Conservation (phyloP, 2,888 invertebrate species). For the Horisme vitalbata region DNA sequence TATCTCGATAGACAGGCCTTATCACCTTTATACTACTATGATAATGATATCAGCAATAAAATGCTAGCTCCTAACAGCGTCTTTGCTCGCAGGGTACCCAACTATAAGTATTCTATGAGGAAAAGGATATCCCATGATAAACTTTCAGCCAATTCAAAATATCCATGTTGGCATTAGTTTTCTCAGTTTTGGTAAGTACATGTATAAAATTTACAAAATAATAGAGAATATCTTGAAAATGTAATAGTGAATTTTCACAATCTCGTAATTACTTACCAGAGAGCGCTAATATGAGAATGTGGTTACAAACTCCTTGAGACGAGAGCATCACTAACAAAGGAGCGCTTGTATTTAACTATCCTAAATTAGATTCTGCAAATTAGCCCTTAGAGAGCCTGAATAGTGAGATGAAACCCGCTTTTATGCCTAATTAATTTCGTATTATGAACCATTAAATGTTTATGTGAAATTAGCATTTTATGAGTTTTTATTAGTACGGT, state of each 20-base stretch:
- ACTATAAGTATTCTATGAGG: too few relatives aligned
- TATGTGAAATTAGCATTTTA: constrained; percentile 15
- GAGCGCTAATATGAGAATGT: neutral
- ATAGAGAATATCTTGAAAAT: neutral
- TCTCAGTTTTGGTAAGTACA: too few relatives aligned
- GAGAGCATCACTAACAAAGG: constrained; percentile 1
- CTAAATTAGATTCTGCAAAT: neutral
- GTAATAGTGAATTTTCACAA: neutral
- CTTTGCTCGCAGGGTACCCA: too few relatives aligned
- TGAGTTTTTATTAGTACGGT: constrained; percentile 3
- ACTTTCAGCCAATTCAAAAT: too few relatives aligned
- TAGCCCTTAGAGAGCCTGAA: neutral
- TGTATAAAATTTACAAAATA: neutral
- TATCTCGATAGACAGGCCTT: too few relatives aligned
- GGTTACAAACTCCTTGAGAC: constrained; percentile 7
- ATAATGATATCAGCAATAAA: too few relatives aligned
- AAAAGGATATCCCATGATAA: too few relatives aligned
- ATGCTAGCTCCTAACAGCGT: too few relatives aligned
- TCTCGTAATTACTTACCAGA: constrained; percentile 8
- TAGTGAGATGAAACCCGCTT: neutral
- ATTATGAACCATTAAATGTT: constrained; percentile 10
- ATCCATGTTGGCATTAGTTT: too few relatives aligned
- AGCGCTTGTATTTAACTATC: neutral
- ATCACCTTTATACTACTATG: too few relatives aligned
- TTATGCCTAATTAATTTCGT: constrained; percentile 10